These are phyloP conservation scores for Myioborus melanocephalus DNA, from an alignment of 2,797 vertebrate species.

Conservation along the genomic window DNA sequence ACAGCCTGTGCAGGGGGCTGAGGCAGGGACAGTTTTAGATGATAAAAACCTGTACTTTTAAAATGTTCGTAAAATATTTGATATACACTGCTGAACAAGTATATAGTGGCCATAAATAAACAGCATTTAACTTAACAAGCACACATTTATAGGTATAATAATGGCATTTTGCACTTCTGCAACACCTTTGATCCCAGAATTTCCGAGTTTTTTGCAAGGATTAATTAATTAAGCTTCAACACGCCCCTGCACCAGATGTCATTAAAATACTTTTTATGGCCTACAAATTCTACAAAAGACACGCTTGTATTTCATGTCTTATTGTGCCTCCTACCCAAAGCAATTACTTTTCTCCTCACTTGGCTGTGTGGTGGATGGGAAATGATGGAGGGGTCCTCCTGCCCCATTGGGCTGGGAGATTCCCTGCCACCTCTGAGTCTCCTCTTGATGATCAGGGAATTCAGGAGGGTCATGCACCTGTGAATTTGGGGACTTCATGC, in stretches of 20 bases:
- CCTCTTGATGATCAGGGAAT: not conserved
- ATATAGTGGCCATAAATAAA: slow-evolving; percentile 35
- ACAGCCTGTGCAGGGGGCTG: not conserved
- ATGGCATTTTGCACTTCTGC: slow-evolving; percentile 34
- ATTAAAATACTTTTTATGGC: slow-evolving; percentile 49
- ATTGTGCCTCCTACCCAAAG: slow-evolving; percentile 11
- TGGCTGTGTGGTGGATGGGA: not conserved
- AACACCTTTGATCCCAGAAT: slow-evolving; percentile 57
- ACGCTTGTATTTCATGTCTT: slow-evolving; percentile 20
- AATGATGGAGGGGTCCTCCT: not conserved
- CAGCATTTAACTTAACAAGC: slow-evolving; percentile 35
- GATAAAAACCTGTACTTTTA: slow-evolving; percentile 4
- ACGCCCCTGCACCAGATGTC: slow-evolving; percentile 19
- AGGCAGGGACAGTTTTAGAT: not conserved
- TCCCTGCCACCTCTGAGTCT: not conserved
- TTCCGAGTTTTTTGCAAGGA: not conserved
- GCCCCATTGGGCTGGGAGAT: not conserved
- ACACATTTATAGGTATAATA: slow-evolving; percentile 37
- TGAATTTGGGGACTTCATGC: not conserved
- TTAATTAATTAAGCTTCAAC: slow-evolving; percentile 58
- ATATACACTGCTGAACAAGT: not conserved
- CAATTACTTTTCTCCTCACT: slow-evolving; percentile 15
- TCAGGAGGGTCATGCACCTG: fast-evolving
- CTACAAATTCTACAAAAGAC: not conserved
- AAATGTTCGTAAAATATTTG: not conserved